Conservation (phyloP, 2,888 invertebrate genomes). For the Melikaiella ostensackeni region DNA sequence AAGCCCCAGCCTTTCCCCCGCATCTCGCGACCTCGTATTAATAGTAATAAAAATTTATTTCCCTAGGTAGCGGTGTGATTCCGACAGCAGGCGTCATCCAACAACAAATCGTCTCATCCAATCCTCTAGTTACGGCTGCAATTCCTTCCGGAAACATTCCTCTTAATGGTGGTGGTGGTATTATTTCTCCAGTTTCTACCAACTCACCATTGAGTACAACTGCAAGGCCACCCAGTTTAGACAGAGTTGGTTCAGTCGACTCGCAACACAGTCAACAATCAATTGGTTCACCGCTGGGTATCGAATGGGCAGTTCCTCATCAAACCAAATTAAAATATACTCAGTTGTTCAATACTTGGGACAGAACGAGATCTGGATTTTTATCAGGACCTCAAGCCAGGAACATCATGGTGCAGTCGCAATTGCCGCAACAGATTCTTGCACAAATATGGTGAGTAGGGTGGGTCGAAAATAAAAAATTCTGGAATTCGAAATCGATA, state of each 20-base stretch:
- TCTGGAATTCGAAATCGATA: too few relatives aligned
- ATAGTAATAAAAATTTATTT: neutral
- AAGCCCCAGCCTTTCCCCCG: too few relatives aligned
- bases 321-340: conserved; percentile 92
- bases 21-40: too few relatives aligned
- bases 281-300: conserved; percentile 77
- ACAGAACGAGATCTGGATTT: conserved; percentile 90
- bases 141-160: conserved; percentile 53
- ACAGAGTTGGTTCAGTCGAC: conserved; percentile 81
- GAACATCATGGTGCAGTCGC: conserved; percentile 94
- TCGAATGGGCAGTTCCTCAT: conserved; percentile 94
- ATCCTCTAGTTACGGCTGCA: conserved; percentile 53
- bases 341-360: conserved; percentile 95
- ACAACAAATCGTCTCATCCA: conserved; percentile 54
- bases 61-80: conserved; percentile 62
- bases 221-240: conserved; percentile 77
- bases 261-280: conserved; percentile 77
- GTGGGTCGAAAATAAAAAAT: too few relatives aligned
- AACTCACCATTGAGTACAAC: conserved; percentile 74
- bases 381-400: conserved; percentile 95
- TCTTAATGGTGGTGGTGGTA: conserved; percentile 61
- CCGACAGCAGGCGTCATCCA: conserved; percentile 58
- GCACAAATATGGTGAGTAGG: conserved; percentile 96
- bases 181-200: conserved; percentile 73
- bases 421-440: conserved; percentile 91